A percentile compares a stretch with the other conserved stretches of the same genome.
Evolutionary conservation across 2,113 vertebrate genomes (phyloP).

Genomic region (Phrynosoma platyrhinos): DNA sequence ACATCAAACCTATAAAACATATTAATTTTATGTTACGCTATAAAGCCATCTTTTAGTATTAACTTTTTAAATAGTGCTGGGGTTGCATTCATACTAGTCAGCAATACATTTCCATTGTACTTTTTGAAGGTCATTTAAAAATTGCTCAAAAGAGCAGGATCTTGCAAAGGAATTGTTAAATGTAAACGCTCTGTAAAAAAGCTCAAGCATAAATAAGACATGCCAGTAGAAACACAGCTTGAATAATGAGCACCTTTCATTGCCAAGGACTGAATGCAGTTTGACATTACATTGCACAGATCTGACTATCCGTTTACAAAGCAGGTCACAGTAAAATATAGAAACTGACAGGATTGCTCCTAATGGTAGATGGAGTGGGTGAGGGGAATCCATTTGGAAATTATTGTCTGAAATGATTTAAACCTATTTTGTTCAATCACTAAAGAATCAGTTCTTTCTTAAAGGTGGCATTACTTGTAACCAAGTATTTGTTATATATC

Average conservation of each 20-base stretch:
- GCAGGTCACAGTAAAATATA: conserved; percentile 46
- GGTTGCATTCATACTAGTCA: neutral
- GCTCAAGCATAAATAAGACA: conserved; percentile 49
- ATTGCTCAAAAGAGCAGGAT: conserved; percentile 39
- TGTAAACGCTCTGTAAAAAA: conserved; percentile 57
- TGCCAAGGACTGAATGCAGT: conserved; percentile 57
- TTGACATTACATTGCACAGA: conserved; percentile 42
- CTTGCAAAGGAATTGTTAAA: conserved; percentile 33
- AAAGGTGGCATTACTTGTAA: conserved; percentile 50
- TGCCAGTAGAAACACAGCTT: conserved; percentile 53
- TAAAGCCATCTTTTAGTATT: neutral
- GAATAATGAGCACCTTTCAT: conserved; percentile 51
- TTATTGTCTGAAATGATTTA: conserved; percentile 45
- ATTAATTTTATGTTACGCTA: conserved; percentile 39
- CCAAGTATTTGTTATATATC: conserved; percentile 18
- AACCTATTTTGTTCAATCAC: conserved; percentile 40
- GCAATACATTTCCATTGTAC: conserved; percentile 20
- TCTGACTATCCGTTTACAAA: conserved; percentile 54
- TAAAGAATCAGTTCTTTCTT: conserved; percentile 23
- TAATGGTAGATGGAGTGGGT: neutral
- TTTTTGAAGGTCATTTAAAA: conserved; percentile 46
- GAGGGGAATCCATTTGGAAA: conserved; percentile 51
- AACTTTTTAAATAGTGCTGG: neutral
- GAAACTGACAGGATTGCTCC: conserved; percentile 6
- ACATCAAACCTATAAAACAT: conserved; percentile 31